Conservation (phyloP, 2,888 invertebrate genomes). For the Lepetodrilus schrolli region DNA sequence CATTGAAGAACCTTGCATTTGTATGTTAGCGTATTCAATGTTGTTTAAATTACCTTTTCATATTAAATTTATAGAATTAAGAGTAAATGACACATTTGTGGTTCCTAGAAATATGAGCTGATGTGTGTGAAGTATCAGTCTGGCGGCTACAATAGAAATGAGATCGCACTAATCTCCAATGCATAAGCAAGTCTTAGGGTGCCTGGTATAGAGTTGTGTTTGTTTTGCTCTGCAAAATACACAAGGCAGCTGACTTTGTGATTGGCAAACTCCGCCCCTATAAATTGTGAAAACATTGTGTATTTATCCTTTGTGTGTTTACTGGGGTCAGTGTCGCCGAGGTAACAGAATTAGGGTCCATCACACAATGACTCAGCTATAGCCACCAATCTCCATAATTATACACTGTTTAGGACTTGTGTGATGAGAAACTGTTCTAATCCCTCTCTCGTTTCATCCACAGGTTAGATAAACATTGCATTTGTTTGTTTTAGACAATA, state of each 20-base stretch:
- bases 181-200: slow-evolving; percentile 2
- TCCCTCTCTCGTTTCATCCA: not conserved
- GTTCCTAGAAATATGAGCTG: too few relatives aligned
- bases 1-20: too few relatives aligned
- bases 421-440: not conserved
- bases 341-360: slow-evolving; percentile 10
- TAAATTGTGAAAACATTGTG: slow-evolving; percentile 42
- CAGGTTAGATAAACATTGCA: slow-evolving; percentile 3
- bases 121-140: not conserved
- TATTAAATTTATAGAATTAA: too few relatives aligned
- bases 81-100: too few relatives aligned
- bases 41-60: too few relatives aligned
- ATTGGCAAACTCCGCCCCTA: slow-evolving; percentile 8
- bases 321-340: slow-evolving; percentile 17
- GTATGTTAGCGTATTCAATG: too few relatives aligned
- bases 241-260: slow-evolving; percentile 27
- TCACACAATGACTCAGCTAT: not conserved
- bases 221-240: slow-evolving; percentile 14
- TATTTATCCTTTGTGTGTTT: slow-evolving; percentile 35
- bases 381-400: not conserved
- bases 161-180: not conserved
- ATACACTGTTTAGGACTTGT: not conserved
- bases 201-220: not conserved
- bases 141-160: slow-evolving; percentile 3
- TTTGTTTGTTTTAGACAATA: too few relatives aligned